Percentiles rank a stretch among this genome's conserved stretches.
Conservation (phyloP, 2,797 vertebrate genomes). For the Bucorvus abyssinicus region DNA sequence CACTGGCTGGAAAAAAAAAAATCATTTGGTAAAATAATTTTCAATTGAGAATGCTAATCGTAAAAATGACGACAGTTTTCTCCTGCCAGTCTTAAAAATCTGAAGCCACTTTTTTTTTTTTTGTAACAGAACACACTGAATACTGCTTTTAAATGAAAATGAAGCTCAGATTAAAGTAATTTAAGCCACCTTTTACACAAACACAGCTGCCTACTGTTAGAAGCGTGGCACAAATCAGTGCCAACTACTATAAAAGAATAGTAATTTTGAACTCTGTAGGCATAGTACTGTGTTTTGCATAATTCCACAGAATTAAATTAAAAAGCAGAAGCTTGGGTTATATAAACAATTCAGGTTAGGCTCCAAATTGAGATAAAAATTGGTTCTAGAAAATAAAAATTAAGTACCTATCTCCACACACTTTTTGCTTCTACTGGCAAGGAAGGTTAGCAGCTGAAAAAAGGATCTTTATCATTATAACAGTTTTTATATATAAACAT, state of each 20-base stretch:
- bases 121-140: not conserved
- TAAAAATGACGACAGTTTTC: not conserved
- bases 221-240: not conserved
- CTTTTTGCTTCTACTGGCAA: not conserved
- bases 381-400: not conserved
- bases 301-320: not conserved
- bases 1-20: not conserved
- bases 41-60: conserved; percentile 46
- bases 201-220: not conserved
- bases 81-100: not conserved
- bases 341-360: not conserved
- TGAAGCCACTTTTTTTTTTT: conserved; percentile 4
- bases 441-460: not conserved
- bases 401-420: not conserved
- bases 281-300: not conserved
- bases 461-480: not conserved
- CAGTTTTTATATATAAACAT: not conserved
- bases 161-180: not conserved
- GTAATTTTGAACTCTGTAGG: not conserved
- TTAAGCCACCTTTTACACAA: not conserved
- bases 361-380: not conserved
- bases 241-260: not conserved
- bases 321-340: not conserved
- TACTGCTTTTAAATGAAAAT: not conserved
- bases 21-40: conserved; percentile 47